phyloP scores from a whole-genome alignment of 2,113 vertebrate species.

The Zingel zingel region DNA sequence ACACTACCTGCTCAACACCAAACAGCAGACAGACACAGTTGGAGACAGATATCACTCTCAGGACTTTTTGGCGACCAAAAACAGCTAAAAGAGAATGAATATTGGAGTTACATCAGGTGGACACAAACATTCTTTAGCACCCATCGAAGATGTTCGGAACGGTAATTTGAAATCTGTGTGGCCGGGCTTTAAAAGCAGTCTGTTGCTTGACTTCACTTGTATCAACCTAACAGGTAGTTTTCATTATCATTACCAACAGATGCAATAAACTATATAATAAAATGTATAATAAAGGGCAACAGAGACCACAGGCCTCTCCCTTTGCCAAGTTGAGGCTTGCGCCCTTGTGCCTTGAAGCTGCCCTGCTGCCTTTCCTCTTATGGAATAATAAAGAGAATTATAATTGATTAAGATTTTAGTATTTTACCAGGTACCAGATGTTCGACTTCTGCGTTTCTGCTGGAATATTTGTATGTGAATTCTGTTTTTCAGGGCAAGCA shows the following conservation, averaged over 20 bases:
- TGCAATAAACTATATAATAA: too few relatives aligned
- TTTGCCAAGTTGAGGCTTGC: not conserved
- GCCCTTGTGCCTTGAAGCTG: not conserved
- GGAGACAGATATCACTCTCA: not conserved
- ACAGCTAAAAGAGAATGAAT: not conserved
- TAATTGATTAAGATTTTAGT: not conserved
- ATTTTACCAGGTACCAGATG: not conserved
- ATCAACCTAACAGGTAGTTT: not conserved
- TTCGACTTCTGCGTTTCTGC: not conserved
- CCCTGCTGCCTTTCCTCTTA: not conserved
- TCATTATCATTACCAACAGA: not conserved
- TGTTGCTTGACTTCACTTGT: not conserved
- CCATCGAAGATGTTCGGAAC: not conserved
- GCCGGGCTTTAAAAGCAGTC: not conserved
- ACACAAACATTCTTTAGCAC: not conserved
- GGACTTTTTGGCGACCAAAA: not conserved
- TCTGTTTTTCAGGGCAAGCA: slow-evolving; percentile 22
- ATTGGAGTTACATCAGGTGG: not conserved
- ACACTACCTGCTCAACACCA: too few relatives aligned
- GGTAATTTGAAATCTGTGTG: not conserved
- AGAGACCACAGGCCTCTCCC: not conserved
- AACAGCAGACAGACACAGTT: too few relatives aligned
- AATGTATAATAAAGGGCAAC: not conserved
- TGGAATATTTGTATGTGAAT: slow-evolving; percentile 19
- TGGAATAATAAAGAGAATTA: not conserved